phyloP scores from a whole-genome alignment of 2,113 vertebrate genomes.

The Carollia perspicillata region DNA sequence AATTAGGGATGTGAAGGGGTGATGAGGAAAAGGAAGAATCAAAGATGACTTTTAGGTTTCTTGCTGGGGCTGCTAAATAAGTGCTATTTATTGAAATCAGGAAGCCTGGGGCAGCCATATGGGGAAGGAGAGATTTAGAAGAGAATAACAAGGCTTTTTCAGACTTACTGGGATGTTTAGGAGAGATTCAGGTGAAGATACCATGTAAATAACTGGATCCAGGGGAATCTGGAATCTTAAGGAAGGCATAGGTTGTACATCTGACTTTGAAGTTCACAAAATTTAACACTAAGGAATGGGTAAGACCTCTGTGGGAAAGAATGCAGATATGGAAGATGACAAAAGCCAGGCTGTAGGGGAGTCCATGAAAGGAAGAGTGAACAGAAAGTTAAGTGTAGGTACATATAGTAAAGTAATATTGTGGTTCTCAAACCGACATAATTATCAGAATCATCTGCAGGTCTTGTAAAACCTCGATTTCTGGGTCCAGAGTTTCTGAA shows the following conservation, averaged over 20 bases:
- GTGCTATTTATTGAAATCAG: neutral
- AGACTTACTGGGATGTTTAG: neutral
- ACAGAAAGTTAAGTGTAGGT: neutral
- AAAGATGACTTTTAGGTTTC: neutral
- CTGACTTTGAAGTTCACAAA: neutral
- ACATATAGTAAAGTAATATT: neutral
- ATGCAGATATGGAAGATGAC: neutral
- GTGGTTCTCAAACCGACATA: neutral
- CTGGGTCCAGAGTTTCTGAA: neutral
- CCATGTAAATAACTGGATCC: neutral
- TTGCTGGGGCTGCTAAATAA: neutral
- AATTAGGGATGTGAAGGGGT: neutral
- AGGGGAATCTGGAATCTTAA: neutral
- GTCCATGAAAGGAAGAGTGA: neutral
- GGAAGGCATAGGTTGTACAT: neutral
- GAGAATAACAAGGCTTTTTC: neutral
- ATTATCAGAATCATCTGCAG: neutral
- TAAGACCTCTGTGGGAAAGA: neutral
- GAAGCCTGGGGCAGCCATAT: neutral
- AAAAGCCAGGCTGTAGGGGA: neutral
- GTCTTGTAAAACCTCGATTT: neutral
- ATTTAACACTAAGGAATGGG: neutral
- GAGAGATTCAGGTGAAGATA: neutral
- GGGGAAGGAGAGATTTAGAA: neutral
- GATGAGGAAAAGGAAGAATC: neutral